phyloP scores from a whole-genome alignment of 2,888 invertebrate species.

The Ceratothoa steindachneri region DNA sequence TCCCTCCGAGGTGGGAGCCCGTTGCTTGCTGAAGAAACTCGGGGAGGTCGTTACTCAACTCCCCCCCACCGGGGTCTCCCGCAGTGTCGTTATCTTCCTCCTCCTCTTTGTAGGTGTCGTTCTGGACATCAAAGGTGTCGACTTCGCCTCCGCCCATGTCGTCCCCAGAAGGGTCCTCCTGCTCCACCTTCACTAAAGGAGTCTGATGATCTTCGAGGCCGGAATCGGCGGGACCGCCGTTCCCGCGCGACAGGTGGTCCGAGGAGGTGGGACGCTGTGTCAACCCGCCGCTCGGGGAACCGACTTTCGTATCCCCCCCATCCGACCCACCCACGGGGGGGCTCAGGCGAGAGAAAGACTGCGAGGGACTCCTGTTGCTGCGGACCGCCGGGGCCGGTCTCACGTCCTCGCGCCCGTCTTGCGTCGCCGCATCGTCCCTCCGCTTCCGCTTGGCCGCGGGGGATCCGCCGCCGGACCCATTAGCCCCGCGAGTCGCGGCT shows the following conservation, averaged over 20 bases:
- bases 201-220: constrained; percentile 30
- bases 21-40: constrained; percentile 46
- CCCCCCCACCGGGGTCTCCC: constrained; percentile 18
- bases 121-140: constrained; percentile 33
- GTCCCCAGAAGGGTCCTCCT: constrained; percentile 33
- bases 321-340: constrained; percentile 4
- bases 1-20: constrained; percentile 28
- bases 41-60: constrained; percentile 39
- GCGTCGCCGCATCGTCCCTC: constrained; percentile 33
- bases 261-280: background rate
- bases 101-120: constrained; percentile 44
- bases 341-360: constrained; percentile 16
- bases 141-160: constrained; percentile 23
- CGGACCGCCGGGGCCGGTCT: constrained; percentile 23
- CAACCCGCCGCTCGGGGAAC: constrained; percentile 19
- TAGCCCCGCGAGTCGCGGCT: constrained; percentile 20
- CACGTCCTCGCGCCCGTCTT: constrained; percentile 43
- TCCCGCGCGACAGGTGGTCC: background rate
- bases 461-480: constrained; percentile 22
- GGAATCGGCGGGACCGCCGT: background rate
- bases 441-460: constrained; percentile 43
- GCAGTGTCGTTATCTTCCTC: constrained; percentile 27
- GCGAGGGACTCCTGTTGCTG: constrained; percentile 8
- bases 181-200: constrained; percentile 41
- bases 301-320: no score